Evolutionary conservation across 2,888 invertebrate species (phyloP).

Genomic region (Listrodromus nycthemerus): DNA sequence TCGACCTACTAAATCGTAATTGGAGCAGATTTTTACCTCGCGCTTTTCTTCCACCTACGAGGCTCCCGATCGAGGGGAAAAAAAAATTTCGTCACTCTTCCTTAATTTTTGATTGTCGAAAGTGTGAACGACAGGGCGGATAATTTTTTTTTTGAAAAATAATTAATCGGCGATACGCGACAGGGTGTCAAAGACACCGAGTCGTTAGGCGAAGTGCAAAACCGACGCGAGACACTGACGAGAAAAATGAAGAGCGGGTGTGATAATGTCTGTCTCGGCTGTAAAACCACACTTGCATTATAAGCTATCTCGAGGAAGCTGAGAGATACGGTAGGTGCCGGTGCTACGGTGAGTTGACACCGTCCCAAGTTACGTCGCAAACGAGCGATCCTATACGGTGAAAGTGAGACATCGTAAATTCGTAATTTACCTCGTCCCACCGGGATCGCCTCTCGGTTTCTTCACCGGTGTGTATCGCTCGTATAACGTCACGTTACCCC

Average conservation of each 20-base stretch:
- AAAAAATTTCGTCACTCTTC: no score
- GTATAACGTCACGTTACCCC: constrained; percentile 19
- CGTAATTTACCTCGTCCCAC: constrained; percentile 62
- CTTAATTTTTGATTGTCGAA: no score
- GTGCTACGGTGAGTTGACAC: constrained; percentile 44
- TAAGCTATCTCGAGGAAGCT: constrained; percentile 20
- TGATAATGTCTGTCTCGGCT: constrained; percentile 58
- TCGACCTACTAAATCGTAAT: no score
- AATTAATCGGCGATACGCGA: constrained; percentile 76
- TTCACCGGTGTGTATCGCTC: background rate
- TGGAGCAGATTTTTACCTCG: no score
- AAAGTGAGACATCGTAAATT: constrained; percentile 73
- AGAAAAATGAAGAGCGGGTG: constrained; percentile 57
- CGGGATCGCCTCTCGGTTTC: background rate
- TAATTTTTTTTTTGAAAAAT: constrained; percentile 71
- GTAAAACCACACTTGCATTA: constrained; percentile 18
- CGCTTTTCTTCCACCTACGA: no score
- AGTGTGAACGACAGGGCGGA: background rate
- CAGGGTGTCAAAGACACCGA: constrained; percentile 67
- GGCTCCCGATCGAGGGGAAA: no score
- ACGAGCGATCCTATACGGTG: constrained; percentile 50
- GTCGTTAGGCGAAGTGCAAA: constrained; percentile 72
- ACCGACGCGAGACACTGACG: constrained; percentile 32
- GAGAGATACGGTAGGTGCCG: constrained; percentile 56
- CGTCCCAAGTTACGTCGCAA: constrained; percentile 34